Evolutionary conservation across 2,888 invertebrate species (phyloP).

Genomic region (Galerucella calmariensis): DNA sequence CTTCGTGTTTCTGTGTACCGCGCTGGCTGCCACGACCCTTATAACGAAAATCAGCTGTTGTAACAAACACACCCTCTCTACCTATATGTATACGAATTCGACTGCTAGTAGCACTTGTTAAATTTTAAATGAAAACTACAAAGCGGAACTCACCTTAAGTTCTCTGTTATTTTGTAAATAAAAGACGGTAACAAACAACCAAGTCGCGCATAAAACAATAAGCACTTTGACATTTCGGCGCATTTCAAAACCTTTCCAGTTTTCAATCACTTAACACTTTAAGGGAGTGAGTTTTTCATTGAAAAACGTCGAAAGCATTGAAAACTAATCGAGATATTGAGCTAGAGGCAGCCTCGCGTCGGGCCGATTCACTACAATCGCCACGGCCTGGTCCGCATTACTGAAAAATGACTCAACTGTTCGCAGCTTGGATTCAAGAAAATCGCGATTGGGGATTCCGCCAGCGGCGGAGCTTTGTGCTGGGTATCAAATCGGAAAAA

Average conservation of each 20-base stretch:
- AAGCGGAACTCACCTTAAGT: constrained; percentile 65
- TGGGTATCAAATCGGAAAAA: neutral
- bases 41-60: constrained; percentile 19
- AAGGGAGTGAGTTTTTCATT: constrained; percentile 36
- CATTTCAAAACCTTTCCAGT: constrained; percentile 60
- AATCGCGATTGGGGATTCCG: constrained; percentile 41
- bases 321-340: constrained; percentile 17
- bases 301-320: constrained; percentile 36
- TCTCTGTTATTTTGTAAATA: constrained; percentile 71
- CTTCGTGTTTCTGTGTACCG: neutral
- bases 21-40: constrained; percentile 6
- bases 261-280: constrained; percentile 37
- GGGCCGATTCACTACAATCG: constrained; percentile 22
- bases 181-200: constrained; percentile 75
- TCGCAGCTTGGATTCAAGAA: constrained; percentile 30
- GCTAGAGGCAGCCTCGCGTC: constrained; percentile 27
- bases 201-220: constrained; percentile 70
- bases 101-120: neutral
- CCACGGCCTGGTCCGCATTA: constrained; percentile 35
- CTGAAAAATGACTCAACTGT: constrained; percentile 34
- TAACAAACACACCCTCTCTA: constrained; percentile 17
- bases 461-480: constrained; percentile 27
- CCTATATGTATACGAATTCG: neutral
- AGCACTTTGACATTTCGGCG: constrained; percentile 73
- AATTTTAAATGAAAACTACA: constrained; percentile 1